These are phyloP conservation scores for Plebejus melissa DNA, from an alignment of 2,888 invertebrate genomes.

Conservation along the genomic window DNA sequence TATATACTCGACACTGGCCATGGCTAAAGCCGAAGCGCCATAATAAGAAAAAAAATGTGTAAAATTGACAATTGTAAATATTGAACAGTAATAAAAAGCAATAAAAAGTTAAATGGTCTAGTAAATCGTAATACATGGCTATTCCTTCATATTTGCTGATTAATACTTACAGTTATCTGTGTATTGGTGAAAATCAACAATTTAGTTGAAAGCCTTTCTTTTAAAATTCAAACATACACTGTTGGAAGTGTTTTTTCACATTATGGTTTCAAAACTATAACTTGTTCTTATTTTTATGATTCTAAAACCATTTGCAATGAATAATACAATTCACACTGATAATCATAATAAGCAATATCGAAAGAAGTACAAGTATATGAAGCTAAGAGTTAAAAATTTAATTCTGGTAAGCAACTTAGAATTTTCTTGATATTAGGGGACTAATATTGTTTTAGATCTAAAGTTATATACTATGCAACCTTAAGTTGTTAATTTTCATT, in stretches of 20 bases:
- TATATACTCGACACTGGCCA: too few relatives aligned
- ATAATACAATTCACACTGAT: constrained; percentile 45
- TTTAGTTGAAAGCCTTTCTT: not conserved
- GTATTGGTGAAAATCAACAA: not conserved
- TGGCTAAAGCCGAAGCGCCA: too few relatives aligned
- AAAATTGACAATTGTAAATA: too few relatives aligned
- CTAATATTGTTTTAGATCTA: too few relatives aligned
- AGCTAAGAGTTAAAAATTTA: constrained; percentile 81
- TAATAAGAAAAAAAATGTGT: too few relatives aligned
- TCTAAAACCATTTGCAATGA: constrained; percentile 41
- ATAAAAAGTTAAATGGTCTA: too few relatives aligned
- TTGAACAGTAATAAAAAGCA: too few relatives aligned
- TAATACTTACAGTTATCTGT: not conserved
- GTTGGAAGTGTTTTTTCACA: not conserved
- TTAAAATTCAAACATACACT: not conserved
- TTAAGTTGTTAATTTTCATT: too few relatives aligned
- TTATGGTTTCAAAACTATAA: not conserved
- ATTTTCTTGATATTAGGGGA: not conserved
- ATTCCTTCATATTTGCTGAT: too few relatives aligned
- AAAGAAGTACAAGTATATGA: constrained; percentile 81
- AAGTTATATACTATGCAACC: too few relatives aligned
- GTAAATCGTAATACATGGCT: too few relatives aligned
- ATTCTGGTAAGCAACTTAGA: constrained; percentile 79
- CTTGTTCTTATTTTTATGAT: constrained; percentile 16
- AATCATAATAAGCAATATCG: constrained; percentile 74